Evolutionary conservation across 2,888 invertebrate genomes (phyloP).

Genomic region (Calephelis perditalis): DNA sequence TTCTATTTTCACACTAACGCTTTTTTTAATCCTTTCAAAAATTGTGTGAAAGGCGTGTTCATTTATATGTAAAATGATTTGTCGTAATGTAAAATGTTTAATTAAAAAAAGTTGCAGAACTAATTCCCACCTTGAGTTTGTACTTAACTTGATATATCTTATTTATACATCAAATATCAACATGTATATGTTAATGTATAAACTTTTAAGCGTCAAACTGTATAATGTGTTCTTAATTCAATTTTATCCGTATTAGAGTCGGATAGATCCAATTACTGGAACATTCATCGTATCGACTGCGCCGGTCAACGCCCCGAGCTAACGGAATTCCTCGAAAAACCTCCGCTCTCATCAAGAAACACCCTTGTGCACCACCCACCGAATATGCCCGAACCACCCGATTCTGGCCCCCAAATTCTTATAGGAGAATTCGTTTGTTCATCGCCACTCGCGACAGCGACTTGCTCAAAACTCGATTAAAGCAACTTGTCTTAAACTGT

Average conservation of each 20-base stretch:
- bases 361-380: conserved; percentile 55
- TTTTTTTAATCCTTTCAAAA: too few species aligned
- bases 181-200: background rate
- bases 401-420: conserved; percentile 74
- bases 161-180: background rate
- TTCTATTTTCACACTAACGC: too few species aligned
- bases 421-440: conserved; percentile 28
- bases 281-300: conserved; percentile 68
- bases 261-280: conserved; percentile 61
- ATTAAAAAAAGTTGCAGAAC: too few species aligned
- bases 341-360: conserved; percentile 71
- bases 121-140: too few species aligned
- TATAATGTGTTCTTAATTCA: conserved; percentile 23
- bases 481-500: too few species aligned
- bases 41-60: too few species aligned
- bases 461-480: background rate
- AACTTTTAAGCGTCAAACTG: conserved; percentile 6
- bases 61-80: too few species aligned
- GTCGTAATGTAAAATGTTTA: too few species aligned
- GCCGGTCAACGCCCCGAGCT: conserved; percentile 66
- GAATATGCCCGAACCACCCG: conserved; percentile 62
- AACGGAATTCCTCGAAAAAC: conserved; percentile 75
- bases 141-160: too few species aligned
- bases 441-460: conserved; percentile 9
- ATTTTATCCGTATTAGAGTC: conserved; percentile 27